Evolutionary conservation across 2,797 vertebrate species (phyloP), one percentile per base, ranked within the genome.

Genomic region (Pseudocheirus occidentalis): DNA sequence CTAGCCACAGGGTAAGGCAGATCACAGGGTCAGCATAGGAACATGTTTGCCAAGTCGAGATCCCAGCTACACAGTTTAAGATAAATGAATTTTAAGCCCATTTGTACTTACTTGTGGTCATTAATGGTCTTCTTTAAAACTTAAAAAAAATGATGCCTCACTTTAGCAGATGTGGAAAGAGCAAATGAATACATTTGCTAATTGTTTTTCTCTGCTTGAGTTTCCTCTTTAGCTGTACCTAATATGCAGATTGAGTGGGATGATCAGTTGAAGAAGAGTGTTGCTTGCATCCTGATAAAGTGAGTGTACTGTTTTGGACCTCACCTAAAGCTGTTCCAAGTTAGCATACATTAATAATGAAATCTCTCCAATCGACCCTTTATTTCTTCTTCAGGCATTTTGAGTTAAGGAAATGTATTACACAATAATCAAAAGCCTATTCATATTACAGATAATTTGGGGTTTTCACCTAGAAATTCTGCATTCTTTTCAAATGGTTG

Each of bases 381-480:
- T 46, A 54, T 90, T 92, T 94, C 95, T 93, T 93, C 81, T 95
- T 89, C 4, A 11, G 90, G 92, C 59, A 28, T 95, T 92, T 4
- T 91, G 92, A 87, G 40, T 46, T 87, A 87, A 96, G 93, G 91
- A 90, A 73, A 91, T 92, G 91, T 92, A 94, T 90, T 92, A n/a
- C 24, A 46, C 16, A 91, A 90, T 91, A 31, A 87, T 73, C 55
- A 55, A 92, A 94, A 62, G 87, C 90, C 94, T 56, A 0, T 59
- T 96, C 55, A 29, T 18, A 11, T 95, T 66, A 52, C 92, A 96
- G 96, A 92, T 94, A 91, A 96, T 92, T 89, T 50, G 94, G 66
- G 90, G 55, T 59, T 95, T 62, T 93, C 93, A 46, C 59, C 59
- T 91, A 90, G 94, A 94, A 46, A 34, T 0, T 2, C 34, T 6